phyloP scores from a whole-genome alignment of 2,113 vertebrate species.

The Bucco capensis region DNA sequence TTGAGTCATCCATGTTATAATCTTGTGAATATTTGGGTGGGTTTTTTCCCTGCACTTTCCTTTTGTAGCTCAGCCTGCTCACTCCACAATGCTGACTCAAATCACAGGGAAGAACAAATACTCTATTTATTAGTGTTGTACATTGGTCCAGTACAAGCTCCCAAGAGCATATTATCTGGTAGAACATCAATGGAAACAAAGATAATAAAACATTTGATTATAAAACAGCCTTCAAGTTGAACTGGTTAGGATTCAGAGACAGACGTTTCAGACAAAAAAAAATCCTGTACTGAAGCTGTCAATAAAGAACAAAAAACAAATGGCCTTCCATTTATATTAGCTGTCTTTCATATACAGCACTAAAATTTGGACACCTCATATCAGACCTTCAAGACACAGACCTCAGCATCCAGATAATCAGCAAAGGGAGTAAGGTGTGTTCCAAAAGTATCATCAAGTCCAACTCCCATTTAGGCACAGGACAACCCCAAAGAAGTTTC shows the following conservation, averaged over 20 bases:
- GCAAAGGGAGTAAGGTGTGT: background rate
- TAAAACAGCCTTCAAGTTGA: background rate
- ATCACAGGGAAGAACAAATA: conserved; percentile 19
- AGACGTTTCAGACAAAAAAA: conserved; percentile 33
- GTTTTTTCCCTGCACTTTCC: background rate
- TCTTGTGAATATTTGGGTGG: conserved; percentile 19
- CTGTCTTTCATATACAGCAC: background rate
- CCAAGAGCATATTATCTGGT: conserved; percentile 38
- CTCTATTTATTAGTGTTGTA: conserved; percentile 54
- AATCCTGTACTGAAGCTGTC: background rate
- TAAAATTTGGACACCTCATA: background rate
- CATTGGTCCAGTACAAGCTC: conserved; percentile 25
- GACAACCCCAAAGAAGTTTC: no score
- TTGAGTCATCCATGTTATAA: conserved; percentile 41
- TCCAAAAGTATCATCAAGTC: no score
- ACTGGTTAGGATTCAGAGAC: conserved; percentile 12
- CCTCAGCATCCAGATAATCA: background rate
- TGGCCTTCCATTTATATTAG: background rate
- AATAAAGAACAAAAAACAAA: background rate
- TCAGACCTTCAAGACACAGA: background rate
- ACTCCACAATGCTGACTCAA: conserved; percentile 33
- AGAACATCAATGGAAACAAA: conserved; percentile 36
- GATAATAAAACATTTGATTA: conserved; percentile 52
- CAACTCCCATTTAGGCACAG: no score
- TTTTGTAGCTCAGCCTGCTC: conserved; percentile 28